These are phyloP conservation scores for Gracilinanus agilis DNA, from an alignment of 2,113 vertebrate species.

Conservation along the genomic window DNA sequence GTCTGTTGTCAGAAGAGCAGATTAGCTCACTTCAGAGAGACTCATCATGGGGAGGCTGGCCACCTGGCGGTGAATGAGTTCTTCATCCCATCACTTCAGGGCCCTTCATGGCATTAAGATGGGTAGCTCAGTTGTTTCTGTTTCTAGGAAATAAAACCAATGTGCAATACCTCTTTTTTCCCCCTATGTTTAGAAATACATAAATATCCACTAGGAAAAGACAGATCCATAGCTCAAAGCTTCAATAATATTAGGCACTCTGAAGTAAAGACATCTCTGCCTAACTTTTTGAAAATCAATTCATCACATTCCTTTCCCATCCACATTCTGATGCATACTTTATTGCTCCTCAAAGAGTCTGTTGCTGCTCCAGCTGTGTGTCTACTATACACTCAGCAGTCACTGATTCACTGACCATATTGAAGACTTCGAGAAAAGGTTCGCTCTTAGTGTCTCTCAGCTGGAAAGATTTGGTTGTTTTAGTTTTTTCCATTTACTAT, in stretches of 20 bases:
- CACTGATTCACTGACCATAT: neutral
- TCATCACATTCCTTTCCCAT: constrained; percentile 33
- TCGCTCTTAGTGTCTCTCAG: neutral
- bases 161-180: constrained; percentile 49
- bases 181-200: constrained; percentile 18
- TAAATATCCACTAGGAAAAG: constrained; percentile 39
- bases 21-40: too few relatives aligned
- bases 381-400: neutral
- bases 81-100: constrained; percentile 12
- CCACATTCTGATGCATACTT: neutral
- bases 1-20: too few relatives aligned
- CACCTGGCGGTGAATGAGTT: too few relatives aligned
- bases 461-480: constrained; percentile 14
- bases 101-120: neutral
- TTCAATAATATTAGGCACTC: constrained; percentile 41
- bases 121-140: neutral
- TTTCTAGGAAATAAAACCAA: neutral
- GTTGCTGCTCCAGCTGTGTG: constrained; percentile 12
- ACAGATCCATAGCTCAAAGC: constrained; percentile 47
- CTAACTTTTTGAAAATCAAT: constrained; percentile 60
- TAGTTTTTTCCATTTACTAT: constrained; percentile 21
- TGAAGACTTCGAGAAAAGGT: neutral
- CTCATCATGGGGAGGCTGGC: too few relatives aligned
- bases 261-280: constrained; percentile 53
- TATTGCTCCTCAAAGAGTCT: neutral